Base-by-base conservation (phyloP, 2,113 vertebrate genomes). In the Ahaetulla prasina region DNA sequence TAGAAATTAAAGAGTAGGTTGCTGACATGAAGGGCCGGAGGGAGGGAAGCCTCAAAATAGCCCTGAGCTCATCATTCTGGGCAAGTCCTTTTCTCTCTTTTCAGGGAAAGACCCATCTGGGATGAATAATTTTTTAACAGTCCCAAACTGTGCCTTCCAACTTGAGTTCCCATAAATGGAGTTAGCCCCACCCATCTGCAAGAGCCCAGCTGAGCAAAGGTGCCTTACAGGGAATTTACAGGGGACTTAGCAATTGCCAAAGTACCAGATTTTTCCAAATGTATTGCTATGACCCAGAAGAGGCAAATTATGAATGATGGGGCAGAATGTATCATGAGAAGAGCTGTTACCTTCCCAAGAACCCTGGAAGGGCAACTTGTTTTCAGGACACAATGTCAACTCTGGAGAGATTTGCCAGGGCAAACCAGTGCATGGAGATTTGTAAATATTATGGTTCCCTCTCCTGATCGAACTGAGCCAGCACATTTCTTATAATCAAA, bases 31-130 rank as follows among this genome's bases (percentile, higher is more conserved):
- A 85, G 85, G 95, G 96, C 95, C 93, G 95, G 95, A 94, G 94
- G 94, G 95, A 95, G 95, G 96, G 96, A 50, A 27, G 87, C 95
- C 90, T 80, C 39, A 92, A 96, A 97, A 97, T 96, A 96, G 93
- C 89, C 91, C 10, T 96, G 96, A 96, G 94, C 91, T 96, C 96
- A 95, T 95, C 4, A 92, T 92, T 91, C 93, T 90, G 85, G 85
- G 45, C 74, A 90, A 43, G 74, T 27, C 25, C 47, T 45, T 92
- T 22, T 54, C 14, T 52, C 52, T 92, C 50, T 68, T 86, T 85
- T 47, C 80, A 90, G 30, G 52, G 91, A 92, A 92, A 89, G 87
- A 45, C 52, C 43, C 20, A 50, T 30, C 3, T 55, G 7, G 35
- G 52, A 74, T 2, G 47, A 88, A 53, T 22, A 43, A 43, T 80